A percentile compares a stretch with the other conserved stretches of the same genome.
Conservation (phyloP, 1,140 invertebrate species). For the Hetaerina americana region DNA sequence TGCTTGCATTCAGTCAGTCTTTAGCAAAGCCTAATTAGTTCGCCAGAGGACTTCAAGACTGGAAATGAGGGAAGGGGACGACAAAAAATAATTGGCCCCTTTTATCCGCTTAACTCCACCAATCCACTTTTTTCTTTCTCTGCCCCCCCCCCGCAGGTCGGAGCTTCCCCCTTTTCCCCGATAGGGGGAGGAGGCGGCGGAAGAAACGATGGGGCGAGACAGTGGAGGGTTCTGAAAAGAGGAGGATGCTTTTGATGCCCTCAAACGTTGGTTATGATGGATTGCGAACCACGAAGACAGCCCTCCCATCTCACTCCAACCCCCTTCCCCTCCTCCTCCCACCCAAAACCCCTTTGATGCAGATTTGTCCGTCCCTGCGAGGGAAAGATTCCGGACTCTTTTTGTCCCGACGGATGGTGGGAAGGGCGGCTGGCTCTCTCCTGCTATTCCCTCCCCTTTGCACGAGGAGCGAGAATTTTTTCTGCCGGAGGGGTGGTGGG, state of each 20-base stretch:
- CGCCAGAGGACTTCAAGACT: not conserved
- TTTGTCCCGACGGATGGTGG: not conserved
- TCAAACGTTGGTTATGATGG: not conserved
- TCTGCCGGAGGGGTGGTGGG: not conserved
- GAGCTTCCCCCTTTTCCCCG: not conserved
- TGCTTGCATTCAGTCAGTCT: not conserved
- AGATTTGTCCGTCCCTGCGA: not conserved
- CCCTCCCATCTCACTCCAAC: no score
- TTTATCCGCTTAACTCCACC: not conserved
- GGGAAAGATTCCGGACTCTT: not conserved
- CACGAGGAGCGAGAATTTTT: not conserved
- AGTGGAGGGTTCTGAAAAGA: no score
- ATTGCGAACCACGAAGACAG: not conserved
- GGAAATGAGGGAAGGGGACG: not conserved
- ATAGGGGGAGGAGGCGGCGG: not conserved
- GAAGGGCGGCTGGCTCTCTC: not conserved
- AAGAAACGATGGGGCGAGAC: not conserved
- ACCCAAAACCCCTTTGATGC: not conserved
- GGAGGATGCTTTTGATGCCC: not conserved
- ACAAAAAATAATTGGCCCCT: not conserved
- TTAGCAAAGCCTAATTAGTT: not conserved
- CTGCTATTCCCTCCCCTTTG: not conserved
- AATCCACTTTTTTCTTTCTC: no score
- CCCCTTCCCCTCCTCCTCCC: not conserved
- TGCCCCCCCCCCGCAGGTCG: not conserved